Base-by-base conservation (phyloP, 2,888 invertebrate species). In the Cryptocephalus primarius region DNA sequence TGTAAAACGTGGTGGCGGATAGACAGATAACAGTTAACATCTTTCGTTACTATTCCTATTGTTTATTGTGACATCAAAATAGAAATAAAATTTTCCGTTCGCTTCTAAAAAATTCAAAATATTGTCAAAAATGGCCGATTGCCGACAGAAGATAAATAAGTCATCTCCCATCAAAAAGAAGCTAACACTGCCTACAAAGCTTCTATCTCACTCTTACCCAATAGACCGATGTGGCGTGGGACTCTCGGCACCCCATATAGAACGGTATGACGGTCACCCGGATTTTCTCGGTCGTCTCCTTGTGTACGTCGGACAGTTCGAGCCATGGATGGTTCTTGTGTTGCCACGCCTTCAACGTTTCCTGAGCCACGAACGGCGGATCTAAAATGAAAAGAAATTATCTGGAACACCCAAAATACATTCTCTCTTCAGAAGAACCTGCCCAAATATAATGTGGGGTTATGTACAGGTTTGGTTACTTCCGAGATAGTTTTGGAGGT, bases 241-340 rank as follows among this genome's bases (percentile, higher is more conserved):
- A 87, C 67, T 91, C 91, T 48, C 92, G 78, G 61, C 88, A 90
- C 33, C 95, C 95, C 91, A 96, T 93, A 65, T 94, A 96, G 73
- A 96, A 97, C 0, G 99, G 99, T 69, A 95, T 97, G 46, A 97
- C 97, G 9, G 97, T 99, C 34, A 99, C 90, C 42, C 96, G 77
- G 53, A 96, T 85, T 66, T 88, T 85, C 71, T 99, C 95, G 0
- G 97, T 97, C 1, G 95, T 95, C 74, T 97, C 95, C 60, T 91
- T 88, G 67, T 96, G 95, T 8, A 97, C 96, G 71, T 95, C 94
- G 33, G 94, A 93, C 48, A 97, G 72, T 66, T 96, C 94, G 38
- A 97, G 69, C 94, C 94, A 96, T 0, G 95, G 93, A 67, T 95
- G 92, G 72, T 96, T 95, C 67, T 94, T 93, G 62, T 94, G 91